Evolutionary conservation across 1,140 invertebrate genomes (phyloP).

Genomic region (Lepidurus packardi): DNA sequence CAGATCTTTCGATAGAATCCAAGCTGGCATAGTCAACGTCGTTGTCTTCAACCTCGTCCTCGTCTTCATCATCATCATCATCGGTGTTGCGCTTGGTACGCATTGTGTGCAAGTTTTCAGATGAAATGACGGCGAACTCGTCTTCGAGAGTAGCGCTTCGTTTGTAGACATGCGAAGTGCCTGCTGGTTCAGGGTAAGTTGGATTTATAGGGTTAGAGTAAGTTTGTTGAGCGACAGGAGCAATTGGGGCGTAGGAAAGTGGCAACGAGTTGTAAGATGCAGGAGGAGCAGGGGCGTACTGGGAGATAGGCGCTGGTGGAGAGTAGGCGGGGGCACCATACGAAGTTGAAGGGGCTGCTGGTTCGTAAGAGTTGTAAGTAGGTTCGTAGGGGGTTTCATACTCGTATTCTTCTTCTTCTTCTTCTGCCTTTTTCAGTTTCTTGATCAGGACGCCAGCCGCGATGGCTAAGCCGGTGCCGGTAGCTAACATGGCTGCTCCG

Average conservation of each 20-base stretch:
- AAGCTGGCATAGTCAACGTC: neutral
- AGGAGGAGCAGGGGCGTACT: neutral
- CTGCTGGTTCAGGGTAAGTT: neutral
- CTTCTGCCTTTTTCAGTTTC: neutral
- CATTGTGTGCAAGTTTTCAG: neutral
- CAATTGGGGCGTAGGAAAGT: neutral
- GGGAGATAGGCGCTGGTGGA: neutral
- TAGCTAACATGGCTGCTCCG: neutral
- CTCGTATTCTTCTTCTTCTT: neutral
- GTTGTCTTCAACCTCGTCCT: neutral
- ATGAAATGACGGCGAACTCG: neutral
- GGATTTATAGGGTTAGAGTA: too few relatives aligned
- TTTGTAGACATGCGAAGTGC: neutral
- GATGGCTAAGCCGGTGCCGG: neutral
- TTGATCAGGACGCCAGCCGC: neutral
- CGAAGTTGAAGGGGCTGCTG: neutral
- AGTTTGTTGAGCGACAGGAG: neutral
- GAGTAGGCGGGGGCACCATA: neutral
- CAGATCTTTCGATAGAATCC: neutral
- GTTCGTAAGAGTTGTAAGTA: constrained; percentile 3
- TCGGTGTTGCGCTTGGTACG: neutral
- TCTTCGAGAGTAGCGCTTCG: neutral
- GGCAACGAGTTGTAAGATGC: neutral
- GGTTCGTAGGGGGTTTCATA: neutral
- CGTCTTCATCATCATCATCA: neutral